Evolutionary conservation across 2,888 invertebrate genomes (phyloP), one percentile per base, ranked within the genome.

Genomic region (Orchesella flavescens): DNA sequence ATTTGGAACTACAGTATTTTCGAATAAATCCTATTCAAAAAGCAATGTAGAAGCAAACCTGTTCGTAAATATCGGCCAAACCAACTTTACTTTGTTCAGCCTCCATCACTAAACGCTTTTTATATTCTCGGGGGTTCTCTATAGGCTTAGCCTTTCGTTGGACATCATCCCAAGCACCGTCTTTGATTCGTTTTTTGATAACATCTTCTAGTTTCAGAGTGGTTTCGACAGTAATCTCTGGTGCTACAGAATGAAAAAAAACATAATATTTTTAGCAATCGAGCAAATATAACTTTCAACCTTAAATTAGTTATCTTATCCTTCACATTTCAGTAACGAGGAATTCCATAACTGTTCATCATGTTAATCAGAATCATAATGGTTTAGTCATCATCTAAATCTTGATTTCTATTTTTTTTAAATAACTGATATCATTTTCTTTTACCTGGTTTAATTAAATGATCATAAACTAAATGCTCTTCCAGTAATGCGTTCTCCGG

Each of bases 81-180:
- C 97, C 97, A 84, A 94, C 92, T 91, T 98, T 97, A 89, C 97
- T 97, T 89, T 98, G 98, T 89, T 97, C 96, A 88, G 97, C 96
- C 90, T 99, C 95, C 63, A 99, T 91, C 0, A 96, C 93, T 78
- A 97, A 92, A 86, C 95, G 93, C 89, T 98, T 97, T 89, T 96
- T 96, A 90, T 94, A 98, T 84, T 95, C 94, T 63, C 94, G 91
- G 1, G 95, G 94, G 13, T 95, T 94, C 85, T 96, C 94, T 0
- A 94, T 93, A 0, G 96, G 95, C 89, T 96, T 96, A 23, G 94
- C 93, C 91, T 96, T 97, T 71, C 95, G 93, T 84, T 94, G 94
- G 0, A 98, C 97, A 90, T 98, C 97, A 90, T 99, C 98, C 94
- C 96, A 99, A 0, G 94, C 94, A 91, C 95, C 93, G 89, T 98